Percentiles rank a stretch among this genome's conserved stretches.
Evolutionary conservation across 1,140 invertebrate genomes (phyloP).

Genomic region (Eriosoma lanigerum): DNA sequence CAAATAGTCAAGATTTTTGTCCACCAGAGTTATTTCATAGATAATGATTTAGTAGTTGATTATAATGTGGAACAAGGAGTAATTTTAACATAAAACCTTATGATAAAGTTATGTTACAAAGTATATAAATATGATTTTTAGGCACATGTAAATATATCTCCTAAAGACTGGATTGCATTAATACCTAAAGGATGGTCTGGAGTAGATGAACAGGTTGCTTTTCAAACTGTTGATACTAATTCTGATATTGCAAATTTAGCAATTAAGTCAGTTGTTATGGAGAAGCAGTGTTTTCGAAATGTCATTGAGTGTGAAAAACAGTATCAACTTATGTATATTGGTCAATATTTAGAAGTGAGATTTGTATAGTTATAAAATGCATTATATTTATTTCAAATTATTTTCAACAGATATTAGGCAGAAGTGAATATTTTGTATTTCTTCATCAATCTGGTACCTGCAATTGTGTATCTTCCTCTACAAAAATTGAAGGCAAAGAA

Average conservation of each 20-base stretch:
- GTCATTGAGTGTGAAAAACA: conserved; percentile 32
- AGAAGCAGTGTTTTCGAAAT: conserved; percentile 44
- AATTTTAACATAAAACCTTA: not conserved
- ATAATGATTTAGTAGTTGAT: conserved; percentile 45
- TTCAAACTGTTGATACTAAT: conserved; percentile 31
- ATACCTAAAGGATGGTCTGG: conserved; percentile 46
- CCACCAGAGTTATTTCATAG: conserved; percentile 34
- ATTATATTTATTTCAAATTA: not conserved
- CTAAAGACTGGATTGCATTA: conserved; percentile 46
- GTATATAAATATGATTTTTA: conserved; percentile 1
- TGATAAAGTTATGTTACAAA: not conserved
- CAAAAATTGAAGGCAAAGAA: not conserved
- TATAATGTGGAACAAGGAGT: conserved; percentile 41
- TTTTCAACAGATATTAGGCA: conserved; percentile 30
- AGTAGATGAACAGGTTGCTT: conserved; percentile 44
- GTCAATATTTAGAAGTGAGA: conserved; percentile 37
- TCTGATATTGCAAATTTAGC: conserved; percentile 25
- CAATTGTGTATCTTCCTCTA: conserved; percentile 1
- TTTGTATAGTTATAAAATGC: not conserved
- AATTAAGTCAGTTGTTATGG: conserved; percentile 37
- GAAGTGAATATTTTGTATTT: conserved; percentile 41
- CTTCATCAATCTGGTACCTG: conserved; percentile 21
- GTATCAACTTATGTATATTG: conserved; percentile 39
- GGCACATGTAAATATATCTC: conserved; percentile 14
- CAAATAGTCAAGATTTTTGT: conserved; percentile 49